phyloP scores from a whole-genome alignment of 2,888 invertebrate species.

The Limenitis camilla region DNA sequence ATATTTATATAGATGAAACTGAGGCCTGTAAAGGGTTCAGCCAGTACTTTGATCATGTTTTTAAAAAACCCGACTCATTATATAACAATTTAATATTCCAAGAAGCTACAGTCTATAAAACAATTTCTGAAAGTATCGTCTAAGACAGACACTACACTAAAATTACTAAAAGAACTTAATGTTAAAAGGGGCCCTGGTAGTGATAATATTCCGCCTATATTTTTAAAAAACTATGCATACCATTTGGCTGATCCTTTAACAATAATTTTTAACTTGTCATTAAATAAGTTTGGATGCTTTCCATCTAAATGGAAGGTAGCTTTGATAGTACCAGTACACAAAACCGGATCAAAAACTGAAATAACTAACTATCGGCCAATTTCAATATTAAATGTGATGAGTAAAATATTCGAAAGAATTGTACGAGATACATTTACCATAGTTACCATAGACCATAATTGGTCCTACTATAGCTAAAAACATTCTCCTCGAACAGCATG shows the following conservation, averaged over 20 bases:
- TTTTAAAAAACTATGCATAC: too few relatives aligned
- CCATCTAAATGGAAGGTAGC: too few relatives aligned
- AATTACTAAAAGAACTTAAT: too few relatives aligned
- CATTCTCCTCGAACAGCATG: slow-evolving; percentile 2
- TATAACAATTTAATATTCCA: neutral
- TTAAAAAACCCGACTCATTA: neutral
- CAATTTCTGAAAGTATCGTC: neutral
- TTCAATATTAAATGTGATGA: neutral
- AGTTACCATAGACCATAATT: too few relatives aligned
- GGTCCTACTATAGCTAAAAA: neutral
- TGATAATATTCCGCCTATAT: too few relatives aligned
- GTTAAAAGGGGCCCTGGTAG: too few relatives aligned
- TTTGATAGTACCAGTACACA: too few relatives aligned
- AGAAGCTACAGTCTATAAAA: neutral
- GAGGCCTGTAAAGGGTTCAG: slow-evolving; percentile 1
- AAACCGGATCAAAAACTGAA: slow-evolving; percentile 7
- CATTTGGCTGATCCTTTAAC: too few relatives aligned
- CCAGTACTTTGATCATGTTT: slow-evolving; percentile 7
- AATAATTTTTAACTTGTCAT: too few relatives aligned
- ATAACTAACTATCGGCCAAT: slow-evolving; percentile 12
- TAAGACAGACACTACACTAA: neutral
- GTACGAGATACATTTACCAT: too few relatives aligned
- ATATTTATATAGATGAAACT: neutral
- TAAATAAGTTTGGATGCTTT: too few relatives aligned
- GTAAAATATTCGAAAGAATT: slow-evolving; percentile 4